These are phyloP conservation scores for Heteromurus nitidus DNA, from an alignment of 2,888 invertebrate species.

Conservation along the genomic window DNA sequence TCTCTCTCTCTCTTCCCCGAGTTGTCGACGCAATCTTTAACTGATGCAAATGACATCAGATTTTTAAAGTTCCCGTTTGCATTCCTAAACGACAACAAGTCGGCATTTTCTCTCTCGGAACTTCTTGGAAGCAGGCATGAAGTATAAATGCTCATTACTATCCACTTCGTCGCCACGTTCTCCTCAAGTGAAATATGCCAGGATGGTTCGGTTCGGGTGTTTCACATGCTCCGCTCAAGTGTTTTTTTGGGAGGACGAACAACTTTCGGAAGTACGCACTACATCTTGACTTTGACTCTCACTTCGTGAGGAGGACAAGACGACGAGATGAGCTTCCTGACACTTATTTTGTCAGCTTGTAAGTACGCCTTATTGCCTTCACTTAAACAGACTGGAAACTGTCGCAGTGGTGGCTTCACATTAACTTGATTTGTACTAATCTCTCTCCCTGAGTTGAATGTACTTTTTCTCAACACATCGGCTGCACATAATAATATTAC, in stretches of 20 bases:
- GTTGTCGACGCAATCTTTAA: slow-evolving; percentile 49
- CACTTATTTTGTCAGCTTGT: slow-evolving; percentile 65
- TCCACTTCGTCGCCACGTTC: slow-evolving; percentile 59
- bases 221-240: slow-evolving; percentile 15
- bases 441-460: too few species aligned
- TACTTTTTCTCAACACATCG: too few species aligned
- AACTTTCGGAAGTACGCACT: too few species aligned
- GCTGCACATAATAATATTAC: too few species aligned
- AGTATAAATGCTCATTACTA: slow-evolving; percentile 46
- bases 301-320: too few species aligned
- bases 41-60: slow-evolving; percentile 54
- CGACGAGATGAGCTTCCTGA: slow-evolving; percentile 46
- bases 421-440: too few species aligned
- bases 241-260: too few species aligned
- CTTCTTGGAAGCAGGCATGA: slow-evolving; percentile 6
- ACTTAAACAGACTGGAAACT: slow-evolving; percentile 11
- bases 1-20: slow-evolving; percentile 27
- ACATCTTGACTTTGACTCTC: slow-evolving; percentile 5
- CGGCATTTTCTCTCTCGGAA: slow-evolving; percentile 12
- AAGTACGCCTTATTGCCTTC: slow-evolving; percentile 40
- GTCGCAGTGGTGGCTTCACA: slow-evolving; percentile 52
- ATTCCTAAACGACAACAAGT: slow-evolving; percentile 62
- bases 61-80: slow-evolving; percentile 39
- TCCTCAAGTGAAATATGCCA: slow-evolving; percentile 10
- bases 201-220: not conserved